These are phyloP conservation scores for Chaetodon trifasciatus DNA, from an alignment of 2,797 vertebrate species.

Conservation along the genomic window DNA sequence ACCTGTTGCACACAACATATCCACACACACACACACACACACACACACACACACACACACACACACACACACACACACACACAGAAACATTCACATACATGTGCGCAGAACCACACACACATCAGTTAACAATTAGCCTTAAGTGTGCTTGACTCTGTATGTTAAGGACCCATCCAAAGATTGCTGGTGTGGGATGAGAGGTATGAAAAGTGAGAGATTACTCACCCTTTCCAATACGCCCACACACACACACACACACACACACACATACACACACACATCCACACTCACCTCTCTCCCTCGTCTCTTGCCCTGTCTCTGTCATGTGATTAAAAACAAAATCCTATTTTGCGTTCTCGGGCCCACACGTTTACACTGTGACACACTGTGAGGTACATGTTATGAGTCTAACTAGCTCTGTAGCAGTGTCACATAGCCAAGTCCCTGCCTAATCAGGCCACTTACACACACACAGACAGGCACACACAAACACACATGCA, in stretches of 20 bases:
- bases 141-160: conserved; percentile 83
- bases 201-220: conserved; percentile 78
- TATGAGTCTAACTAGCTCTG: conserved; percentile 75
- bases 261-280: conserved; percentile 19
- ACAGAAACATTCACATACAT: conserved; percentile 40
- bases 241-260: conserved; percentile 33
- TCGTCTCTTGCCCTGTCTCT: conserved; percentile 51
- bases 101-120: conserved; percentile 49
- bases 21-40: conserved; percentile 34
- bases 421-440: conserved; percentile 76
- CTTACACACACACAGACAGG: conserved; percentile 59
- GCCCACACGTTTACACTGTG: conserved; percentile 71
- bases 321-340: conserved; percentile 72
- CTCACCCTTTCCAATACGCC: conserved; percentile 73
- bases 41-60: conserved; percentile 37
- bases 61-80: conserved; percentile 38
- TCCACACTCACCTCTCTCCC: conserved; percentile 45
- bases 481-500: conserved; percentile 32
- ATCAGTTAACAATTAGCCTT: conserved; percentile 81
- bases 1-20: conserved; percentile 2
- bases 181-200: conserved; percentile 78
- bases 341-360: conserved; percentile 70
- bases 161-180: conserved; percentile 82
- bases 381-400: conserved; percentile 69
- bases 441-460: conserved; percentile 77